Evolutionary conservation across 2,888 invertebrate genomes (phyloP).

Genomic region (Slavum lentiscoides): DNA sequence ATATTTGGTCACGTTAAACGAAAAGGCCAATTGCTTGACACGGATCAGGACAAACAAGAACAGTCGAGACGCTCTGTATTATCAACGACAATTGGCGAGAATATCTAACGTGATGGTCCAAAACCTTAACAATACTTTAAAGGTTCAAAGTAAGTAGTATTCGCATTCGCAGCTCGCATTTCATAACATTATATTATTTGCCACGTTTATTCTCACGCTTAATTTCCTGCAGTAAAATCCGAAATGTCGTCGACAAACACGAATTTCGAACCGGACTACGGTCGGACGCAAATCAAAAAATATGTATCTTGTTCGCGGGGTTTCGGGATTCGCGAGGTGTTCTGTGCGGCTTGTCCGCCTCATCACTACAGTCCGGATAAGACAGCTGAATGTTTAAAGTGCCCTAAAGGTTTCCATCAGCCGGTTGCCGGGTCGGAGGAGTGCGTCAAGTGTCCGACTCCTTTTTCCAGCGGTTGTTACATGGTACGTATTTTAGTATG

Average conservation of each 20-base stretch:
- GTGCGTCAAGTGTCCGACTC: slow-evolving; percentile 27
- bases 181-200: neutral
- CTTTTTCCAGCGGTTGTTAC: slow-evolving; percentile 24
- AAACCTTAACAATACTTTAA: slow-evolving; percentile 24
- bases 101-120: neutral
- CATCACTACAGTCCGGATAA: slow-evolving; percentile 27
- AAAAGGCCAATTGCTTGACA: neutral
- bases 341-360: slow-evolving; percentile 31
- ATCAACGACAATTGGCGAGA: slow-evolving; percentile 32
- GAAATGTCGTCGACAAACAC: slow-evolving; percentile 10
- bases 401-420: slow-evolving; percentile 33
- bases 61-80: neutral
- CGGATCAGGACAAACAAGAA: slow-evolving; percentile 19
- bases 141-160: slow-evolving; percentile 16
- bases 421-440: slow-evolving; percentile 16
- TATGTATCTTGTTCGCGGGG: slow-evolving; percentile 8
- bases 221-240: slow-evolving; percentile 16
- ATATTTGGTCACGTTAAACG: slow-evolving; percentile 17
- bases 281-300: neutral
- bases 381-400: neutral
- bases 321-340: slow-evolving; percentile 29
- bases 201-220: too few relatives aligned
- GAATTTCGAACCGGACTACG: neutral
- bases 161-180: too few relatives aligned
- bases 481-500: neutral